These are phyloP conservation scores for Epinephelus awoara DNA, from an alignment of 2,797 vertebrate genomes.

Conservation along the genomic window DNA sequence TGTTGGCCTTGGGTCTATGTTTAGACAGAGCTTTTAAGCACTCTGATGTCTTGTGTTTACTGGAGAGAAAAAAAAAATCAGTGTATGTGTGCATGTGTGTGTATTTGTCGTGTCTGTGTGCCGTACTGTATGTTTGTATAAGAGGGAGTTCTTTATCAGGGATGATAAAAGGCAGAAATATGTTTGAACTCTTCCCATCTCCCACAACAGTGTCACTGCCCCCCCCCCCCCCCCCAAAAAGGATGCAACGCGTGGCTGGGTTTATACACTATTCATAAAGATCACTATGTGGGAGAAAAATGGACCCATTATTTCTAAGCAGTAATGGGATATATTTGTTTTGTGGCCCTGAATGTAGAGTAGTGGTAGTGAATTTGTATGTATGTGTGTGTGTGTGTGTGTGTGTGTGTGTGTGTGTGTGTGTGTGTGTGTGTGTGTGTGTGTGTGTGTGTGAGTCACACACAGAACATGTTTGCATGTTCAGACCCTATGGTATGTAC, in stretches of 20 bases:
- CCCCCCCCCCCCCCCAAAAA: constrained; percentile 17
- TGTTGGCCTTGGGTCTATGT: constrained; percentile 74
- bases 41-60: constrained; percentile 59
- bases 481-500: constrained; percentile 11
- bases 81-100: constrained; percentile 2
- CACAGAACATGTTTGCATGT: constrained; percentile 28
- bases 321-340: constrained; percentile 79
- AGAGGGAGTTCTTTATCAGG: constrained; percentile 69
- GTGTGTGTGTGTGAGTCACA: constrained; percentile 18
- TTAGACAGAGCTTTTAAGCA: constrained; percentile 76
- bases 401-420: not conserved
- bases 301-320: constrained; percentile 77
- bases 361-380: constrained; percentile 30
- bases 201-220: constrained; percentile 47
- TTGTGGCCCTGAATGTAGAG: constrained; percentile 55
- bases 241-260: constrained; percentile 65
- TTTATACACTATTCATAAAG: constrained; percentile 86
- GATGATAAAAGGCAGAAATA: constrained; percentile 74
- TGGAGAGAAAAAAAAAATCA: constrained; percentile 24
- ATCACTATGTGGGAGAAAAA: constrained; percentile 74
- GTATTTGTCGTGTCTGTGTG: constrained; percentile 35
- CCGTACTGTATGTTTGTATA: constrained; percentile 55
- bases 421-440: not conserved
- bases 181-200: constrained; percentile 71
- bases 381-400: not conserved